Evolutionary conservation across 1,140 invertebrate species (phyloP), one percentile per base, ranked within the genome.

Genomic region (Macrosteles quadrilineatus): DNA sequence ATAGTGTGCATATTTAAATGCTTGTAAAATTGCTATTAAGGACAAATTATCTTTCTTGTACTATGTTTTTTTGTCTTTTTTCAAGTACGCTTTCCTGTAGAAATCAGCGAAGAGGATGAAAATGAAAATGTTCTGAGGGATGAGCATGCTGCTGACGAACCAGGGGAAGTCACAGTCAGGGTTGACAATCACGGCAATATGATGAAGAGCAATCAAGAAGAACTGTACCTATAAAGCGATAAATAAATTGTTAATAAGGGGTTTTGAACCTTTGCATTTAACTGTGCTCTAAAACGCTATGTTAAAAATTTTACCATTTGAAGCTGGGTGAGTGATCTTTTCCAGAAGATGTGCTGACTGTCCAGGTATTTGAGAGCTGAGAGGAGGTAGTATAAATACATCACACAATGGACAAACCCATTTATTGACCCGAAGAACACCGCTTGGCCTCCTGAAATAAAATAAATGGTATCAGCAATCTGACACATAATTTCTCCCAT

Each of bases 341-440:
- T 91, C 88, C 88, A 90, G 87, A 87, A 90, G n/a, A 87, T 73
- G 25, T 81, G 86, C 32, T 83, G 81, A 75, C 86, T 85, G 76
- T 86, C 86, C 59, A 85, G 79, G 0, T 85, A 84, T 71, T 86
- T 84, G 0, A 77, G 67, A 69, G 76, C 78, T n/a, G 84, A 87
- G 55, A 84, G 83, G 71, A 87, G 81, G 77, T 94, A 94, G 77
- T 94, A 90, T 27, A 82, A 79, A 76, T 94, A 94, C 91, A 95
- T 94, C 9, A 93, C 79, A 14, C 88, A 81, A 76, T 93, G 91
- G 0, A 93, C 87, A 65, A 90, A 85, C 0, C 85, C 86, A 78
- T 93, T 92, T 23, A 92, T 71, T 4, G 87, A 76, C 71, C 85
- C 85, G 68, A 85, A 79, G 53, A 85, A 81, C 12, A 85, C 82